Base-by-base conservation (phyloP, 2,113 vertebrate genomes). In the Lepisosteus oculatus region DNA sequence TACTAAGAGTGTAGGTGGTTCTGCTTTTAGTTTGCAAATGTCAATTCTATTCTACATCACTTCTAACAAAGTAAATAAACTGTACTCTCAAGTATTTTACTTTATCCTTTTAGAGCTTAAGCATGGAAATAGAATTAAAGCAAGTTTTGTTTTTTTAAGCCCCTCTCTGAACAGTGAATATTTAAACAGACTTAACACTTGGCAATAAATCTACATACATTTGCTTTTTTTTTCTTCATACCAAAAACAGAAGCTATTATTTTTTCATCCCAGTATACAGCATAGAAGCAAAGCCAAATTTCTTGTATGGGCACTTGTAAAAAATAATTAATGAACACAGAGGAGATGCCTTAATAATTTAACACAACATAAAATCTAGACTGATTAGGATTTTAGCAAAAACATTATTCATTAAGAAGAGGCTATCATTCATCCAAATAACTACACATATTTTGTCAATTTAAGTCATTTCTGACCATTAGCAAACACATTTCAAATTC, bases 131-230 rank as follows among this genome's bases (percentile, higher is more conserved):
- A 78, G 85, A 92, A 93, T 92, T 91, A 91, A 90, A 88, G 9
- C 90, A 90, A 92, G 90, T 91, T 91, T 92, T 93, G 90, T 93
- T 86, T 89, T 88, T 65, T 87, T 88, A 90, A 92, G 87, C 90
- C 88, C 87, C 87, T 91, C 87, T 88, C 86, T 88, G 88, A 88
- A 85, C 85, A 85, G 82, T 83, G 87, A 85, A 86, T 88, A 85
- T 91, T 89, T 86, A 87, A 90, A 91, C 88, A 90, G 86, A 91
- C 86, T 83, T 81, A 87, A 87, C 79, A 88, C 84, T 72, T 91
- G 91, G 90, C 89, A 92, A 81, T 78, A 72, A 79, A 74, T 80
- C 69, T 81, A 79, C 71, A 71, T 77, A 77, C 56, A 82, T 87
- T 86, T 78, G 73, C 78, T 79, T 65, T 84, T 81, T 79, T 77